Evolutionary conservation across 1,140 invertebrate genomes (phyloP), one percentile per base, ranked within the genome.

Genomic region (Zophobas morio): DNA sequence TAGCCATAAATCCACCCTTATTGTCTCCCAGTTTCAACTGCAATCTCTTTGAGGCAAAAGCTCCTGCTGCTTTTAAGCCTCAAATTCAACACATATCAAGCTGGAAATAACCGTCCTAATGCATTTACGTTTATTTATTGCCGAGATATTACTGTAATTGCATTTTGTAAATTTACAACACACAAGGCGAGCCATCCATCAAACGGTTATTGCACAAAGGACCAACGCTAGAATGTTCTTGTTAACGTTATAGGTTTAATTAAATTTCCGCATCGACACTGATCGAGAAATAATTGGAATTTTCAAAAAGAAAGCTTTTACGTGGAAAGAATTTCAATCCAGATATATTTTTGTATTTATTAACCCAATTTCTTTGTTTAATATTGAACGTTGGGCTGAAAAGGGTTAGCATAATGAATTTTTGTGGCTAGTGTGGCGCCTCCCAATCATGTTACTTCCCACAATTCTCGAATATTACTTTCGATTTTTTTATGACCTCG

Each of bases 1-100:
- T 66, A 66, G 60, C 60, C 60, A 66, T 66, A 66, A 66, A 66
- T 66, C 60, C 60, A 66, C 60, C 60, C 60, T 66, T 66, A 66
- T 66, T 66, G 60, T 66, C 60, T 66, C 60, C 33, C n/a, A 66
- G 42, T 40, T 66, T 66, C 60, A 42, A 36, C 60, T 66, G 60
- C 60, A 66, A 66, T 42, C 60, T 42, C 60, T 66, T 42, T 66
- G 60, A 42, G 42, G 33, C 33, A 39, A 35, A 60, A 60, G 56
- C 56, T 60, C 56, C 56, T 39, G 60, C 60, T 66, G 56, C 60
- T 66, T 66, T 66, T 66, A 66, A 66, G 60, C 60, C 60, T 66
- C 39, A 66, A 66, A 40, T 39, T 66, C 60, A 42, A 42, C 60
- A 66, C 60, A 42, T 66, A 66, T 66, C 60, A 66, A 42, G 35